These are phyloP conservation scores for Megaleporinus macrocephalus DNA, from an alignment of 2,113 vertebrate genomes.

Conservation along the genomic window DNA sequence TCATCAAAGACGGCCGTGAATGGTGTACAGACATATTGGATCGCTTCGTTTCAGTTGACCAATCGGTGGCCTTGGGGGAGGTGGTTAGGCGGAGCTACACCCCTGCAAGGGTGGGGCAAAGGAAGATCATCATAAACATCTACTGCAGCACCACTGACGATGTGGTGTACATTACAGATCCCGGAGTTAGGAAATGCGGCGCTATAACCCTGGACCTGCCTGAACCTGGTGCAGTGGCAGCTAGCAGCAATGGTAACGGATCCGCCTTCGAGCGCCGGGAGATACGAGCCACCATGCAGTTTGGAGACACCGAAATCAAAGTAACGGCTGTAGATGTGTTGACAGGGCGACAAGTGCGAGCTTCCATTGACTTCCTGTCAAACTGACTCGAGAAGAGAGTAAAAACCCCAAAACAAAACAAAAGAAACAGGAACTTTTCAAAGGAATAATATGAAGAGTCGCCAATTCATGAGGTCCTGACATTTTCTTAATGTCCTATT, in stretches of 20 bases:
- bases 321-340: constrained; percentile 87
- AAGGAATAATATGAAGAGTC: neutral
- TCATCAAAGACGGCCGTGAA: constrained; percentile 91
- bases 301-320: constrained; percentile 96
- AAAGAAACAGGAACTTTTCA: neutral
- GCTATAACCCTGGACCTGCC: constrained; percentile 90
- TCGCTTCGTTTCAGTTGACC: constrained; percentile 90
- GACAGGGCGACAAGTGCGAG: constrained; percentile 83
- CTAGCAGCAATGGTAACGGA: constrained; percentile 16
- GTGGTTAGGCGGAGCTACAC: constrained; percentile 93
- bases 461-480: neutral
- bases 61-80: constrained; percentile 92
- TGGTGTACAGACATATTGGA: constrained; percentile 98
- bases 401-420: neutral
- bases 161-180: constrained; percentile 90
- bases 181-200: constrained; percentile 90
- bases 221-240: constrained; percentile 29
- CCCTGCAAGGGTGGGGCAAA: constrained; percentile 86
- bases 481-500: no score
- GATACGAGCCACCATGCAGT: constrained; percentile 94
- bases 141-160: constrained; percentile 89
- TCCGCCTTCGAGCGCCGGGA: constrained; percentile 77
- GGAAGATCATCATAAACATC: constrained; percentile 94
- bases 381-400: constrained; percentile 76
- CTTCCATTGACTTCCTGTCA: constrained; percentile 94